These are phyloP conservation scores for Dipodomys stephensi DNA, from an alignment of 2,113 vertebrate species.

Conservation along the genomic window DNA sequence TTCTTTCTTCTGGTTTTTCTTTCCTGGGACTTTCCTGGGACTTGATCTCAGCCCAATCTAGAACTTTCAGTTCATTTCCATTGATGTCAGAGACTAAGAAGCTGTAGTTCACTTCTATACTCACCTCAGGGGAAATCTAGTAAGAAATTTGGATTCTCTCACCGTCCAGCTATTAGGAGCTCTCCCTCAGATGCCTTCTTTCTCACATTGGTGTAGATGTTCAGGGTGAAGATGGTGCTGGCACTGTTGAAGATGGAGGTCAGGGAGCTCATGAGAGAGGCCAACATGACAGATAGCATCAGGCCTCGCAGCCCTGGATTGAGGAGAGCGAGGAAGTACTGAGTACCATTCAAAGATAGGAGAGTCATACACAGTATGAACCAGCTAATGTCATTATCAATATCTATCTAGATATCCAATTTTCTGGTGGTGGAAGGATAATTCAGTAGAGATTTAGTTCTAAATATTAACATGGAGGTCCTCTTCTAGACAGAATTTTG, in stretches of 20 bases:
- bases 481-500: neutral
- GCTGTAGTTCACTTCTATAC: neutral
- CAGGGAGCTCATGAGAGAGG: constrained; percentile 98
- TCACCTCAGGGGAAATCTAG: neutral
- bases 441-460: neutral
- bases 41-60: neutral
- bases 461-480: neutral
- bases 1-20: no score
- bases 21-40: no score
- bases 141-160: constrained; percentile 24
- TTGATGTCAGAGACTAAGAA: neutral
- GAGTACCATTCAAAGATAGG: neutral
- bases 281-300: constrained; percentile 97
- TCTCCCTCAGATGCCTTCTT: constrained; percentile 89
- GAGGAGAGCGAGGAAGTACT: neutral
- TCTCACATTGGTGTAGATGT: constrained; percentile 94
- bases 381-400: neutral
- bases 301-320: constrained; percentile 93
- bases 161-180: constrained; percentile 95
- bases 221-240: constrained; percentile 97
- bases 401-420: neutral
- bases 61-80: neutral
- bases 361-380: neutral
- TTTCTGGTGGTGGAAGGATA: neutral
- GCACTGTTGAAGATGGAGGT: constrained; percentile 98